Evolutionary conservation across 23 tunicate genomes (phyloP).

Genomic region (Diplosoma virens): DNA sequence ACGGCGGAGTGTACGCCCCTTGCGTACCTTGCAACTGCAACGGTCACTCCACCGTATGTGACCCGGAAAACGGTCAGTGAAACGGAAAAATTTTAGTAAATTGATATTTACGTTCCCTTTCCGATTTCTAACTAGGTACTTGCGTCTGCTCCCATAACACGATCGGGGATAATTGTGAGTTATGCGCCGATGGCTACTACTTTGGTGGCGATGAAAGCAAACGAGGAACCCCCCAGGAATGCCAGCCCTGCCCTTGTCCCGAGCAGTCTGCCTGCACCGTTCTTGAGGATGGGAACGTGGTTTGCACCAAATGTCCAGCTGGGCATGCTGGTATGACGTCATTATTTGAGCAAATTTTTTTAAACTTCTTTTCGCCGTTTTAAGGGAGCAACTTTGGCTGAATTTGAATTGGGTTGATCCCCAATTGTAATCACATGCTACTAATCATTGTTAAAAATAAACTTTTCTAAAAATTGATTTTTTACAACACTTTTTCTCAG

Average conservation of each 20-base stretch:
- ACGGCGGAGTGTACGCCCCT: slow-evolving; percentile 59
- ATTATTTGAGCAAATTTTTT: too few species aligned
- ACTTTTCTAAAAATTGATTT: too few species aligned
- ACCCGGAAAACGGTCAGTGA: slow-evolving; percentile 59
- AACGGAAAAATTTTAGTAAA: neutral
- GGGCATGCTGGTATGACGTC: slow-evolving; percentile 84
- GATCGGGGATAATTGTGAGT: slow-evolving; percentile 81
- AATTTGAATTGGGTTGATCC: too few species aligned
- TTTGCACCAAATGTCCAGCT: slow-evolving; percentile 79
- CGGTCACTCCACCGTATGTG: slow-evolving; percentile 75
- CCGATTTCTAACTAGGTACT: slow-evolving; percentile 43
- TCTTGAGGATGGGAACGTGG: slow-evolving; percentile 63
- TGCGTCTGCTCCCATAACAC: slow-evolving; percentile 90
- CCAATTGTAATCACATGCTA: too few species aligned
- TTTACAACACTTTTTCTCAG: too few species aligned
- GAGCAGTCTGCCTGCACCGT: slow-evolving; percentile 66
- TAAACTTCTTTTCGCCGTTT: too few species aligned
- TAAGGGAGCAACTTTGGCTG: too few species aligned
- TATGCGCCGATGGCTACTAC: slow-evolving; percentile 87
- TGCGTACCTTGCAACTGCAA: slow-evolving; percentile 90
- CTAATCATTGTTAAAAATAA: too few species aligned
- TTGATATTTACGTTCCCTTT: neutral
- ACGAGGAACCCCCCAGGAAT: slow-evolving; percentile 69
- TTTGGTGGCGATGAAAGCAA: slow-evolving; percentile 50
- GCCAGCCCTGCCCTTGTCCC: slow-evolving; percentile 97